Conservation (phyloP, 1,140 invertebrate genomes). For the Harpegnathos saltator region DNA sequence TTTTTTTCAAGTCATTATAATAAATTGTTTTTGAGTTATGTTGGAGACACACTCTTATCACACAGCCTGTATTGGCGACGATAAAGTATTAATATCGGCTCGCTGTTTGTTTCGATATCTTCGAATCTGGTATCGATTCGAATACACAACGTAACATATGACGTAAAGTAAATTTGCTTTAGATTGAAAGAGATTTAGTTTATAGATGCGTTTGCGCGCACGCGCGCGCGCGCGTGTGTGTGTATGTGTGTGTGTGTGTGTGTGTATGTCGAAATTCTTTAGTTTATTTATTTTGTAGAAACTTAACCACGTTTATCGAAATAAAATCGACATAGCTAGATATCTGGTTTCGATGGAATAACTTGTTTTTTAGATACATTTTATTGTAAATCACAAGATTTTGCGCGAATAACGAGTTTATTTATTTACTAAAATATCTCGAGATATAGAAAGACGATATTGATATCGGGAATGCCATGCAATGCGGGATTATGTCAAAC, state of each 20-base stretch:
- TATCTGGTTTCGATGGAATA: neutral
- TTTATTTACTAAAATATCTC: constrained; percentile 13
- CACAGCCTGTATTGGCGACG: no score
- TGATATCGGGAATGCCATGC: neutral
- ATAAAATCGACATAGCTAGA: neutral
- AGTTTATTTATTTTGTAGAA: neutral
- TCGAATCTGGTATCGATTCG: neutral
- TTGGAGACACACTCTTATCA: no score
- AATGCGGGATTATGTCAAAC: neutral
- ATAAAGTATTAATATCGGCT: neutral
- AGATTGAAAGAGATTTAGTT: neutral
- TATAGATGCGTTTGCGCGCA: neutral
- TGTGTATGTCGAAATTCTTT: no score
- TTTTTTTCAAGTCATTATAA: no score
- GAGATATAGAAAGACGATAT: neutral
- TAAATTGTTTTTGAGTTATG: no score
- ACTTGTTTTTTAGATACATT: neutral
- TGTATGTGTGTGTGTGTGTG: no score
- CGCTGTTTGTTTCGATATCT: neutral
- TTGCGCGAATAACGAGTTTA: neutral
- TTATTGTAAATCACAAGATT: neutral
- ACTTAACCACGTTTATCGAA: constrained; percentile 6
- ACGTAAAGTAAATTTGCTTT: neutral
- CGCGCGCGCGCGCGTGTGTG: no score
- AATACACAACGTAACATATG: neutral